Percentiles rank a stretch among this genome's conserved stretches.
These are phyloP conservation scores for Catocala fraxini DNA, from an alignment of 2,888 invertebrate species.

Conservation along the genomic window DNA sequence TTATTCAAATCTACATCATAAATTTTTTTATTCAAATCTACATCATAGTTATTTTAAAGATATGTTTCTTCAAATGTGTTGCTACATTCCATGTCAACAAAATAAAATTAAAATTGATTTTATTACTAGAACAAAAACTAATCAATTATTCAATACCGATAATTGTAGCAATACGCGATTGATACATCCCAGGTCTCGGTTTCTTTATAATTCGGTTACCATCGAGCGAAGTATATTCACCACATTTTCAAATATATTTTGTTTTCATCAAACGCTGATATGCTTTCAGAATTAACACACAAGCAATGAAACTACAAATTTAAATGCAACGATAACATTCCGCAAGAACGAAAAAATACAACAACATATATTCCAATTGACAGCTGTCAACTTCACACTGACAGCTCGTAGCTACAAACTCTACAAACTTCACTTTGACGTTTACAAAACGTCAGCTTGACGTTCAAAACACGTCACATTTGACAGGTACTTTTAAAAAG, in stretches of 20 bases:
- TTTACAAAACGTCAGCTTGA: conserved; percentile 6
- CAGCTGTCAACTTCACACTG: conserved; percentile 9
- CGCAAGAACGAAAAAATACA: conserved; percentile 3
- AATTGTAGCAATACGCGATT: no score
- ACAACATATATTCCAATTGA: not conserved
- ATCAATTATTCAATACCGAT: no score
- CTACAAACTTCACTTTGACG: conserved; percentile 21
- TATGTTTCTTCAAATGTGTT: no score
- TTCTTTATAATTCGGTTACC: not conserved
- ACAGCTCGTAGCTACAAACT: conserved; percentile 1
- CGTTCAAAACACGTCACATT: conserved; percentile 9
- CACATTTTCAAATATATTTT: not conserved
- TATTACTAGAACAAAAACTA: no score
- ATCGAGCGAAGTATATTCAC: conserved; percentile 5
- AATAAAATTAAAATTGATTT: no score
- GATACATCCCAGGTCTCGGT: no score
- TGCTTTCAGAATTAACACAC: conserved; percentile 6
- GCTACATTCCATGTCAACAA: no score
- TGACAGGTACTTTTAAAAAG: conserved; percentile 2
- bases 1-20: no score
- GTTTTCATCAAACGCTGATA: conserved; percentile 2
- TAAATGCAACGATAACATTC: conserved; percentile 24
- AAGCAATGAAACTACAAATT: conserved; percentile 18
- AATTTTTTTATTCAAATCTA: no score
- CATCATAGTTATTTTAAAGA: no score